Evolutionary conservation across 2,113 vertebrate species (phyloP).

Genomic region (Thermophis baileyi): DNA sequence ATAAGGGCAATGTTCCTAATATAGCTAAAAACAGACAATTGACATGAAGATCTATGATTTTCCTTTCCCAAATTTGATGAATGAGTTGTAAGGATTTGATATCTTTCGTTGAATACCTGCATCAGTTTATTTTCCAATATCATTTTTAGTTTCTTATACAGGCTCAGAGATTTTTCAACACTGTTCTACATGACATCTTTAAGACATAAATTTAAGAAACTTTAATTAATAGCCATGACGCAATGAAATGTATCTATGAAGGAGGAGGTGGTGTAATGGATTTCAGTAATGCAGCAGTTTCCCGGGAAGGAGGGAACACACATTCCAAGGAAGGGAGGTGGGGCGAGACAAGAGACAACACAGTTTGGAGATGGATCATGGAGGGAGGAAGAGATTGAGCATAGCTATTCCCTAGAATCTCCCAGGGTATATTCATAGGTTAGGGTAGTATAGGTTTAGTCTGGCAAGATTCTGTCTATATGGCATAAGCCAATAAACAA

Average conservation of each 20-base stretch:
- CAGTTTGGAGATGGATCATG: background rate
- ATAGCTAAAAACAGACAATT: background rate
- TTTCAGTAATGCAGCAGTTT: background rate
- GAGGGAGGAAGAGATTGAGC: background rate
- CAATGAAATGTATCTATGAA: background rate
- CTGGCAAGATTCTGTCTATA: background rate
- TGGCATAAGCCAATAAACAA: background rate
- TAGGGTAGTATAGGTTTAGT: background rate
- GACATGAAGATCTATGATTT: background rate
- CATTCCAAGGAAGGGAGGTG: background rate
- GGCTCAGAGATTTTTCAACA: background rate
- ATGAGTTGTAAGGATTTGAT: background rate
- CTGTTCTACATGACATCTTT: background rate
- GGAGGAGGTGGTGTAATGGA: background rate
- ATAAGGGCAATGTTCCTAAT: background rate
- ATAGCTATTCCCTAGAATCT: background rate
- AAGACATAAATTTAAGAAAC: background rate
- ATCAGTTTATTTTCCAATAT: background rate
- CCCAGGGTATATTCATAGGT: background rate
- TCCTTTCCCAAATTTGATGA: background rate
- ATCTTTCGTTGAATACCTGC: background rate
- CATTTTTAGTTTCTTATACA: background rate
- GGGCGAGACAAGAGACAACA: background rate
- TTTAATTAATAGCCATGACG: background rate
- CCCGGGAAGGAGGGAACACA: background rate